A percentile compares a stretch with the other conserved stretches of the same genome.
phyloP scores from a whole-genome alignment of 2,797 vertebrate species.

The Clamator glandarius region DNA sequence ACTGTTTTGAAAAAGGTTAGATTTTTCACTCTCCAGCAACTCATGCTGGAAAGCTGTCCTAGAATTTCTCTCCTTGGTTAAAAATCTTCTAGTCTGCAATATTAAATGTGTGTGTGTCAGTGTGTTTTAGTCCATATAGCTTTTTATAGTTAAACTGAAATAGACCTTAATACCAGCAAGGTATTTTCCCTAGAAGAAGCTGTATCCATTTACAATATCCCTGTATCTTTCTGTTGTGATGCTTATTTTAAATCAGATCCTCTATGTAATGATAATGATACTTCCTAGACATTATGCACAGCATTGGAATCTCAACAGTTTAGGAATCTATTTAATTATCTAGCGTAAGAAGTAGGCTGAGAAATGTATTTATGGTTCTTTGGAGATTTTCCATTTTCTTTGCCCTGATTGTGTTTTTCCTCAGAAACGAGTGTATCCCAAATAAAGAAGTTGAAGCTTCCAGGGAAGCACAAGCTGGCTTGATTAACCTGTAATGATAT shows the following conservation, averaged over 20 bases:
- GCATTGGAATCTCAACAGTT: not conserved
- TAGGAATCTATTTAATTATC: slow-evolving; percentile 31
- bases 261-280: not conserved
- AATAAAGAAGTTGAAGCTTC: not conserved
- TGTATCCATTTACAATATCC: not conserved
- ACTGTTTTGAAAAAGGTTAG: not conserved
- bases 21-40: not conserved
- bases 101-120: not conserved
- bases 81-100: not conserved
- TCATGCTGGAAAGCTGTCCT: not conserved
- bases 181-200: not conserved
- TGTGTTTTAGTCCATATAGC: not conserved
- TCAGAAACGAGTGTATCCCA: not conserved
- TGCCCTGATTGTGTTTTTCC: not conserved
- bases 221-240: not conserved
- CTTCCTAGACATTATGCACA: not conserved
- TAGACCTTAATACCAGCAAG: not conserved
- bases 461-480: not conserved
- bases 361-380: slow-evolving; percentile 13
- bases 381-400: not conserved
- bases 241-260: not conserved
- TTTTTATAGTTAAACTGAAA: not conserved
- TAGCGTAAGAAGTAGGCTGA: not conserved
- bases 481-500: not conserved
- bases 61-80: not conserved